Evolutionary conservation across 92 coral and sea anemone species (phyloP), one percentile per base, ranked within the genome.

Genomic region (Porites lobata): DNA sequence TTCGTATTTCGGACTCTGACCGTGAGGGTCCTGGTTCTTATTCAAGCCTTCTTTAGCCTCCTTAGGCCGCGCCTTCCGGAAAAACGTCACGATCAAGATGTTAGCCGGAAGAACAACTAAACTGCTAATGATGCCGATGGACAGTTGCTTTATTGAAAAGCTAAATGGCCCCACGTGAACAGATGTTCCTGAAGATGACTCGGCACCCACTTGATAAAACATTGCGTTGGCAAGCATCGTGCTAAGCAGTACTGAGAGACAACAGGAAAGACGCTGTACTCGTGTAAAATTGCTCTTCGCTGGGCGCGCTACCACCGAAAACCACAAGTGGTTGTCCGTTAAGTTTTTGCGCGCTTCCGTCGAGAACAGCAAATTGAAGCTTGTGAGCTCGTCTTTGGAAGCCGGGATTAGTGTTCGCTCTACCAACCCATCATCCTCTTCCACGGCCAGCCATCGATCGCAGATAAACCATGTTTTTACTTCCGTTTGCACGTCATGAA

Each of bases 371-470:
- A 96, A 93, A 74, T 96, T 94, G 83, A 96, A 96, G 95, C 91
- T 95, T 17, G 99, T 96, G 22, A 96, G 93, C 53, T 96, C 99
- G 19, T 92, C 98, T 20, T 94, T 94, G 65, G 87, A 87, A 19
- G 99, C 99, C 8, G 94, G 95, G 10, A 82, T 87, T 32, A 96
- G 90, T 0, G 87, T 73, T 58, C 99, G 91, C 26, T 95, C 97
- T 1, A 96, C 95, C 67, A 76, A 78, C 10, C 99, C 99, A 59
- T 96, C 99, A 67, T 93, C 98, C 57, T 96, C 98, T 61, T 96
- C 99, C 13, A 96, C 99, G 9, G 99, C 99, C 53, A 96, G 90
- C 99, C 99, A 96, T 19, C 99, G 99, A 76, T 95, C 97, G 72
- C 98, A 96, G 58, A 96, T 90, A 75, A 96, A 96, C 99, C 99